Conservation (phyloP, 2,888 invertebrate species). For the Sarcophaga carnaria region DNA sequence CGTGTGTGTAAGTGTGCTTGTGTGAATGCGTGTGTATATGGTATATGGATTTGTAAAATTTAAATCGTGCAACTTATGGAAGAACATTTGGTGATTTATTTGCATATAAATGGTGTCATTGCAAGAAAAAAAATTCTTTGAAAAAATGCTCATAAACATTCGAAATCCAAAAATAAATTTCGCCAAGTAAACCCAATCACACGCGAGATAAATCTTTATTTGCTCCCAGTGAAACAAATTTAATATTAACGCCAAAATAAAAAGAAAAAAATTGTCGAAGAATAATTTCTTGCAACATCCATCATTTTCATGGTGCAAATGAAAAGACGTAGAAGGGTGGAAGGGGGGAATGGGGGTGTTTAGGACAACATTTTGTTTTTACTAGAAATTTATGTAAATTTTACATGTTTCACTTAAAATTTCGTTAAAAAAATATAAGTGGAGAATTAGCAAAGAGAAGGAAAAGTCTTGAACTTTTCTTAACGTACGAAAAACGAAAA, state of each 20-base stretch:
- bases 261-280: not conserved
- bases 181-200: slow-evolving; percentile 30
- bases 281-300: not conserved
- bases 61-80: slow-evolving; percentile 70
- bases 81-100: slow-evolving; percentile 77
- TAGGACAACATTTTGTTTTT: slow-evolving; percentile 76
- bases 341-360: not conserved
- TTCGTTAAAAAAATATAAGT: not conserved
- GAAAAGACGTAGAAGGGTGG: not conserved
- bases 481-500: not conserved
- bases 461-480: slow-evolving; percentile 21
- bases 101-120: slow-evolving; percentile 76
- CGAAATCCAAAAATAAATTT: slow-evolving; percentile 58
- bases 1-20: not conserved
- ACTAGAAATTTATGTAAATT: slow-evolving; percentile 80
- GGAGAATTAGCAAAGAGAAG: not conserved
- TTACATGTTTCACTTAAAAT: slow-evolving; percentile 73
- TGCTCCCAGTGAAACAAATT: not conserved
- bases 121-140: slow-evolving; percentile 48
- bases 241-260: not conserved
- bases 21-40: not conserved
- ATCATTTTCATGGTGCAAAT: not conserved
- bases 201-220: slow-evolving; percentile 34
- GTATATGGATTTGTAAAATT: slow-evolving; percentile 38
- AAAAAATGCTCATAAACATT: slow-evolving; percentile 48